Evolutionary conservation across 2,113 vertebrate species (phyloP), one percentile per base, ranked within the genome.

Genomic region (Chloropsis hardwickii): DNA sequence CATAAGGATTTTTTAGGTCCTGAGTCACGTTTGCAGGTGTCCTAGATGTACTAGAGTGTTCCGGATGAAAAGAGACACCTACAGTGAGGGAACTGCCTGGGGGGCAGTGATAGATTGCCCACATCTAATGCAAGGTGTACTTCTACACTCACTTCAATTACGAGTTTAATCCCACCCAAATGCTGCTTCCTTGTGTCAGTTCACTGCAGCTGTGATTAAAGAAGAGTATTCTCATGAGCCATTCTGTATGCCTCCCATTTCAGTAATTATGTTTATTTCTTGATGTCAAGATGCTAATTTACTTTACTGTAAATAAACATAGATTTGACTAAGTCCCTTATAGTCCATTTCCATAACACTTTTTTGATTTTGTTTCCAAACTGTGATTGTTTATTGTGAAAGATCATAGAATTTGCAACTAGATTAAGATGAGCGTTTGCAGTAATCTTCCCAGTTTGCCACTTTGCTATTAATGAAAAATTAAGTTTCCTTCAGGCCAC

Each of bases 401-500:
- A 71, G 48, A 76, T 18, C 48, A 56, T 12, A 76, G 15, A 60
- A 51, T 47, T 61, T 91, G 18, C 45, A 92, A 24, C 40, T 65
- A 79, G 37, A 61, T 78, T 79, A 85, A 64, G 31, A 81, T 33
- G 7, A 85, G 4, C 17, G 66, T 61, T 92, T 95, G 62, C 42
- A 47, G 53, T 87, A 61, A 50, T 91, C 50, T 85, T 84, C 45
- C n/a, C 18, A 58, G 27, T 90, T 91, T 67, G 5, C 27, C 21
- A 62, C 19, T 87, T 94, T 80, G 24, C 9, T 76, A 31, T 54
- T 69, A 25, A 4, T 73, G 58, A 95, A 82, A 93, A 85, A 33
- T 47, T 50, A 62, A 39, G 3, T 54, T 86, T 93, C 24, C 51
- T 86, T 82, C 47, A 80, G 42, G 37, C 28, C 53, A 89, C 9